Conservation (phyloP, 2,797 vertebrate genomes). For the Remorina albescens region DNA sequence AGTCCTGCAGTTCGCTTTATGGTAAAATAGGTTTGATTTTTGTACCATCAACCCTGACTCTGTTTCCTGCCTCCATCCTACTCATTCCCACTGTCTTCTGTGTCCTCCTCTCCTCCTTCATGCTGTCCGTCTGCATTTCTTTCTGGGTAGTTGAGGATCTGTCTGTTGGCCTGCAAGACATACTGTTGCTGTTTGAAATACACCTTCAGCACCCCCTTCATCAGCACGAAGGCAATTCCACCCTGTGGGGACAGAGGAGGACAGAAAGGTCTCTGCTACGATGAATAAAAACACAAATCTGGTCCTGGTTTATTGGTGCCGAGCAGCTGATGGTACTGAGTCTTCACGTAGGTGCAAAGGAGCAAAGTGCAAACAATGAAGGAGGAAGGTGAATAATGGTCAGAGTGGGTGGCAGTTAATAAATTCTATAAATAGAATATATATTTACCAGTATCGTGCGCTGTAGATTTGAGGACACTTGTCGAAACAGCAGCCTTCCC, state of each 20-base stretch:
- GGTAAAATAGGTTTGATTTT: background rate
- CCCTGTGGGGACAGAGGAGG: conserved; percentile 71
- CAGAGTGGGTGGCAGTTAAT: too few relatives aligned
- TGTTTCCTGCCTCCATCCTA: conserved; percentile 19
- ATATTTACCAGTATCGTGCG: conserved; percentile 82
- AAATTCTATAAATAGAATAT: background rate
- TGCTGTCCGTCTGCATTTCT: conserved; percentile 26
- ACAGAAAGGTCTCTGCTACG: background rate
- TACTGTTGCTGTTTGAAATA: conserved; percentile 88
- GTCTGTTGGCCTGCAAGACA: conserved; percentile 80
- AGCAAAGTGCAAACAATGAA: background rate
- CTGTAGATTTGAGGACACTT: conserved; percentile 81
- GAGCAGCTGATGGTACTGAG: too few relatives aligned
- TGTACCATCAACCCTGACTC: background rate
- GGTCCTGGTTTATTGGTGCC: background rate
- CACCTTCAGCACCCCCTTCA: conserved; percentile 87
- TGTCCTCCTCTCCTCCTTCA: conserved; percentile 58
- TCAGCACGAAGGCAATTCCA: conserved; percentile 82
- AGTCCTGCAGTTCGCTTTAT: background rate
- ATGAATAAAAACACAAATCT: too few relatives aligned
- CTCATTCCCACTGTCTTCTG: conserved; percentile 80
- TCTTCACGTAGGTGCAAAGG: too few relatives aligned
- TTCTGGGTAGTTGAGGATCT: conserved; percentile 84
- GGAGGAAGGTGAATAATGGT: too few relatives aligned
- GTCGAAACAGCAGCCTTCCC: conserved; percentile 81